Evolutionary conservation across 2,888 invertebrate genomes (phyloP).

Genomic region (Andrena praecox): DNA sequence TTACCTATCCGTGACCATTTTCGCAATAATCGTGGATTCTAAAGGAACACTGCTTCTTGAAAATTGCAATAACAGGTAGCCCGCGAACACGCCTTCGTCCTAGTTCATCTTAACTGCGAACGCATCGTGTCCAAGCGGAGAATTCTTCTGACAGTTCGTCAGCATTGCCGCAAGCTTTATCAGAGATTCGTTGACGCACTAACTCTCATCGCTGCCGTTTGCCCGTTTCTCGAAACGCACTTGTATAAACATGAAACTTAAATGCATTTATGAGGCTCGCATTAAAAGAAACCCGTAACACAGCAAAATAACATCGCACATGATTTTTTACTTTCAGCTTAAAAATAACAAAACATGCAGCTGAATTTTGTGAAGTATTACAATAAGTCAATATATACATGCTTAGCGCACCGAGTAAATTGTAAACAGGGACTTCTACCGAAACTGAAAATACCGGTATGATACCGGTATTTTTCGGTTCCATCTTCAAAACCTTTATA

Average conservation of each 20-base stretch:
- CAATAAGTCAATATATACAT: constrained; percentile 22
- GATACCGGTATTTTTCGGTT: too few relatives aligned
- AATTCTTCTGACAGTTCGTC: neutral
- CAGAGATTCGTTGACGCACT: too few relatives aligned
- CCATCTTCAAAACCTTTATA: too few relatives aligned
- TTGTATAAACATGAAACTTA: neutral
- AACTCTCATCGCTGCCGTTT: neutral
- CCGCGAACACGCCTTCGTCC: neutral
- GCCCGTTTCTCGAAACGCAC: neutral
- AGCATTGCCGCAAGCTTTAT: too few relatives aligned
- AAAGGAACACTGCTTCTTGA: neutral
- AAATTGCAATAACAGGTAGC: neutral
- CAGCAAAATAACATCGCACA: neutral
- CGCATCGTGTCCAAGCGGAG: neutral
- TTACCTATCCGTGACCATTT: neutral
- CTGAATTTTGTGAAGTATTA: neutral
- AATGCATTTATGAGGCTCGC: neutral
- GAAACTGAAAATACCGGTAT: too few relatives aligned
- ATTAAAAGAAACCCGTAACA: neutral
- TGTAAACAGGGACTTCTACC: too few relatives aligned
- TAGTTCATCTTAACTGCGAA: neutral
- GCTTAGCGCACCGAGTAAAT: constrained; percentile 16
- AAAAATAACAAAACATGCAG: constrained; percentile 19
- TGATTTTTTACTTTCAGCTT: neutral
- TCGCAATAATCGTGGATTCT: neutral